Conservation (phyloP, 2,113 vertebrate genomes). For the Petaurus breviceps region DNA sequence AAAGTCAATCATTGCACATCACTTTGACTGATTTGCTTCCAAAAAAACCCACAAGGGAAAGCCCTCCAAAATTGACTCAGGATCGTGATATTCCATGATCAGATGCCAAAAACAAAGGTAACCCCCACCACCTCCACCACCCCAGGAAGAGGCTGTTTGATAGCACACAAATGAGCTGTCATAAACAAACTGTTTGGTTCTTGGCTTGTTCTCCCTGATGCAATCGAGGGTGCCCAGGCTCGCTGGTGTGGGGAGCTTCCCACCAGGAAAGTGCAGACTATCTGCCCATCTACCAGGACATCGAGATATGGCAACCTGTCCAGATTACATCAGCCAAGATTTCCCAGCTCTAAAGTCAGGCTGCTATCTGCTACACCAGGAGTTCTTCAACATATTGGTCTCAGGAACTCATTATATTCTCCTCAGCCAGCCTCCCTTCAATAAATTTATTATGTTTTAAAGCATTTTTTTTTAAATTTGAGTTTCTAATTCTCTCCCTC, state of each 20-base stretch:
- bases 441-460: not conserved
- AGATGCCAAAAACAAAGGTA: not conserved
- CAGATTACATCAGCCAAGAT: not conserved
- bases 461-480: not conserved
- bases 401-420: not conserved
- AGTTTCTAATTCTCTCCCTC: not conserved
- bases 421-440: not conserved
- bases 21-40: slow-evolving; percentile 31
- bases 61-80: not conserved
- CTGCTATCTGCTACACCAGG: not conserved
- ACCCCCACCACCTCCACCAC: not conserved
- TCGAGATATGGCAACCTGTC: not conserved
- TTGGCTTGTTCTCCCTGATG: not conserved
- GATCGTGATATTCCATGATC: not conserved
- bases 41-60: not conserved
- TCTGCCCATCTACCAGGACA: not conserved
- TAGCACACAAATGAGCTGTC: not conserved
- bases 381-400: not conserved
- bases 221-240: not conserved
- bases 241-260: no score
- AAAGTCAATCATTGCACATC: slow-evolving; percentile 49
- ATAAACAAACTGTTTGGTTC: not conserved
- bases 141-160: not conserved
- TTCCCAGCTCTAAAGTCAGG: not conserved
- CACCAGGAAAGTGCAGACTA: not conserved